Evolutionary conservation across 2,888 invertebrate species (phyloP).

Genomic region (Frankliniella intonsa): DNA sequence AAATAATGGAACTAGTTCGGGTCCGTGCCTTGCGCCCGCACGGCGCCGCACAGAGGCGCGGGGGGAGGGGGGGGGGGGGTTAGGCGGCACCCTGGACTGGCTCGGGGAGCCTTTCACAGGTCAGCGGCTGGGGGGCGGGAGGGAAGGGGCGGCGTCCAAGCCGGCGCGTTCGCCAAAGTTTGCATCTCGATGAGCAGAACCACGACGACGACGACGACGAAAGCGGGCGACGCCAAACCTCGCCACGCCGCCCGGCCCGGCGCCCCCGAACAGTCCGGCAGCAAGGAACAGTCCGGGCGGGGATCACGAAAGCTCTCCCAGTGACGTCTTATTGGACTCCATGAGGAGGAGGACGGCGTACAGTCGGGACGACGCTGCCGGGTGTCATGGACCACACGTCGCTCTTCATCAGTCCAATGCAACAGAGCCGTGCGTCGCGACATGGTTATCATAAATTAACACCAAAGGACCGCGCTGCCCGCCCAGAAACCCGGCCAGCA

Average conservation of each 20-base stretch:
- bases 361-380: too few relatives aligned
- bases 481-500: too few relatives aligned
- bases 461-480: too few relatives aligned
- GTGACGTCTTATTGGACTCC: not conserved
- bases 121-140: not conserved
- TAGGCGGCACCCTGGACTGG: not conserved
- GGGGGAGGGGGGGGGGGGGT: too few relatives aligned
- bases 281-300: not conserved
- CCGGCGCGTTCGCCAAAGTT: constrained; percentile 4
- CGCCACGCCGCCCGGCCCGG: not conserved
- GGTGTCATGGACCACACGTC: too few relatives aligned
- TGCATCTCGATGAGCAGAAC: constrained; percentile 13
- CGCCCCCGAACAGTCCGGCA: not conserved
- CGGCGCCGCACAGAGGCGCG: too few relatives aligned
- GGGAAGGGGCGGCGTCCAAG: not conserved
- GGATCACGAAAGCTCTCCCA: not conserved
- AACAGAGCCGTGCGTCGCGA: not conserved
- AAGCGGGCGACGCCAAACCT: not conserved
- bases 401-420: not conserved
- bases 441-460: too few relatives aligned
- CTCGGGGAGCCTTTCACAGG: not conserved
- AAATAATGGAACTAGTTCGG: too few relatives aligned
- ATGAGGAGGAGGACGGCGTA: not conserved
- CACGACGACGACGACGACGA: too few relatives aligned
- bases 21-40: too few relatives aligned